These are phyloP conservation scores for Drosophila cognata DNA, from an alignment of 2,888 invertebrate species.

Conservation along the genomic window DNA sequence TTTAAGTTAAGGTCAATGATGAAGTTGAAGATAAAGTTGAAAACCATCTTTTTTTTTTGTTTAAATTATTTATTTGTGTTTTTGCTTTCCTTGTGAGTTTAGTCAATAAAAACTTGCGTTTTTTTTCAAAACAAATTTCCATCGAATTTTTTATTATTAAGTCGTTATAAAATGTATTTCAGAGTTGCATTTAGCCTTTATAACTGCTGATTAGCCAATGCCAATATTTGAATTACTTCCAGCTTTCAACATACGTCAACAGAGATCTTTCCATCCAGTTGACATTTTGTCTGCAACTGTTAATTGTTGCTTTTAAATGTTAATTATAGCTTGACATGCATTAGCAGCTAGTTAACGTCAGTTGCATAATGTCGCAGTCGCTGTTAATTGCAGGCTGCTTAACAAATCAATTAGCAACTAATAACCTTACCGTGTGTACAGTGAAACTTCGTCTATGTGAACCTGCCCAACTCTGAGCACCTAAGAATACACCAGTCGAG, in stretches of 20 bases:
- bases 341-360: slow-evolving; percentile 1
- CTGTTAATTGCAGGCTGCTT: neutral
- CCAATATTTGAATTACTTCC: neutral
- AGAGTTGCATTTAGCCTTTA: neutral
- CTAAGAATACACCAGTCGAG: neutral
- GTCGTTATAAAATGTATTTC: neutral
- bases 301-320: neutral
- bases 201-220: neutral
- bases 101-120: slow-evolving; percentile 74
- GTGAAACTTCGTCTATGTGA: neutral
- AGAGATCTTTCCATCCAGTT: neutral
- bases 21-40: slow-evolving; percentile 20
- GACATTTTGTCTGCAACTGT: neutral
- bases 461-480: neutral
- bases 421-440: neutral
- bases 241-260: neutral
- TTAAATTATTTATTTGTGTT: slow-evolving; percentile 75
- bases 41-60: slow-evolving; percentile 49
- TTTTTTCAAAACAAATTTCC: slow-evolving; percentile 48
- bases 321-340: neutral
- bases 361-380: neutral
- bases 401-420: neutral
- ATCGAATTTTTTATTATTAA: slow-evolving; percentile 25
- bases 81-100: slow-evolving; percentile 73
- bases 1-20: slow-evolving; percentile 37